phyloP scores from a whole-genome alignment of 2,888 invertebrate species.

The Pteria penguin region DNA sequence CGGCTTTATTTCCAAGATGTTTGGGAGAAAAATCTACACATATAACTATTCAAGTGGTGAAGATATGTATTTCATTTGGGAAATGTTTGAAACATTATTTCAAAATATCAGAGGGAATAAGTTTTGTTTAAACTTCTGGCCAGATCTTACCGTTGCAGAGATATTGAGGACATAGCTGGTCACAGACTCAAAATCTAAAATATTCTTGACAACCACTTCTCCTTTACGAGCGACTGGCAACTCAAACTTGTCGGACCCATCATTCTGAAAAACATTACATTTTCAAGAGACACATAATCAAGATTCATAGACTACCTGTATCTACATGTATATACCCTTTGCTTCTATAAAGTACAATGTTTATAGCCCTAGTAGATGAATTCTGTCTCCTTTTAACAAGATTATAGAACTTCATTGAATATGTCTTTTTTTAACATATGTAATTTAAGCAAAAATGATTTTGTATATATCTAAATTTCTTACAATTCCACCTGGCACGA shows the following conservation, averaged over 20 bases:
- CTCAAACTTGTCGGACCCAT: constrained; percentile 39
- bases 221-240: constrained; percentile 18
- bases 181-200: constrained; percentile 41
- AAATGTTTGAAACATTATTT: background rate
- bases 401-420: too few relatives aligned
- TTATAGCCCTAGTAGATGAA: too few relatives aligned
- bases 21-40: too few relatives aligned
- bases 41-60: background rate
- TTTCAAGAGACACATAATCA: too few relatives aligned
- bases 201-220: constrained; percentile 26
- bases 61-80: background rate
- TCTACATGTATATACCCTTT: too few relatives aligned
- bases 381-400: too few relatives aligned
- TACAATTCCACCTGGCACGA: constrained; percentile 35
- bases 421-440: too few relatives aligned
- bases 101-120: background rate
- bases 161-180: constrained; percentile 35
- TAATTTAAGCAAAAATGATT: too few relatives aligned
- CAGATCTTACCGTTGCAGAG: constrained; percentile 39
- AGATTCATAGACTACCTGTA: too few relatives aligned
- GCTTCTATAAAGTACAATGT: too few relatives aligned
- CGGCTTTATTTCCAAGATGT: too few relatives aligned
- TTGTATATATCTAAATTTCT: constrained; percentile 10
- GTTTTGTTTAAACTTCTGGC: background rate
- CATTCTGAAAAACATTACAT: constrained; percentile 39